phyloP scores from a whole-genome alignment of 30 jellyfish, hydroid and myxozoan species.

The Catostylus mosaicus region DNA sequence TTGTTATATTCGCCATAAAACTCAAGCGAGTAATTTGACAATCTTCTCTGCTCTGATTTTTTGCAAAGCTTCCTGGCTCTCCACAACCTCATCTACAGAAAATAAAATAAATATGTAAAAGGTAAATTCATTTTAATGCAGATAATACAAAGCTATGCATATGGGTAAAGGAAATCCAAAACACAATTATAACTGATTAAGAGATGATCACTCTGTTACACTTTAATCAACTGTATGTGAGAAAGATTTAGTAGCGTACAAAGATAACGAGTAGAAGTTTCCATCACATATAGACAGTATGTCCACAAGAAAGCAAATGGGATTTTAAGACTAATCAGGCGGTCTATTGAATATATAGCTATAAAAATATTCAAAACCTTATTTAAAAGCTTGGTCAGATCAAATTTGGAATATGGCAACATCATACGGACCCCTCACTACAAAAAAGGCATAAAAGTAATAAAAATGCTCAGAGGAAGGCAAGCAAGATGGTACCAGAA shows the following conservation, averaged over 20 bases:
- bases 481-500: conserved; percentile 55
- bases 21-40: conserved; percentile 19
- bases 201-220: conserved; percentile 23
- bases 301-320: conserved; percentile 29
- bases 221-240: conserved; percentile 34
- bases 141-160: conserved; percentile 38
- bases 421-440: conserved; percentile 57
- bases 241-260: conserved; percentile 35
- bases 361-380: conserved; percentile 8
- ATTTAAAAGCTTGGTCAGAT: conserved; percentile 40
- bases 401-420: conserved; percentile 62
- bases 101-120: neutral
- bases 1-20: too few relatives aligned
- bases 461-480: conserved; percentile 69
- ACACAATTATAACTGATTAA: conserved; percentile 15
- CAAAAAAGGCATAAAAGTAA: conserved; percentile 45
- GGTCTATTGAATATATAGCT: conserved; percentile 23
- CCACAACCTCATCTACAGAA: conserved; percentile 7
- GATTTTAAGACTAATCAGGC: conserved; percentile 42
- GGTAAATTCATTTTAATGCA: conserved; percentile 29
- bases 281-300: conserved; percentile 28
- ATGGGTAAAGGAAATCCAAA: conserved; percentile 50
- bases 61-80: conserved; percentile 9
- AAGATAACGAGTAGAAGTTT: conserved; percentile 16
- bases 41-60: conserved; percentile 28